A percentile compares a stretch with the other conserved stretches of the same genome.
These are phyloP conservation scores for Megalopta genalis DNA, from an alignment of 1,140 invertebrate genomes.

Conservation along the genomic window DNA sequence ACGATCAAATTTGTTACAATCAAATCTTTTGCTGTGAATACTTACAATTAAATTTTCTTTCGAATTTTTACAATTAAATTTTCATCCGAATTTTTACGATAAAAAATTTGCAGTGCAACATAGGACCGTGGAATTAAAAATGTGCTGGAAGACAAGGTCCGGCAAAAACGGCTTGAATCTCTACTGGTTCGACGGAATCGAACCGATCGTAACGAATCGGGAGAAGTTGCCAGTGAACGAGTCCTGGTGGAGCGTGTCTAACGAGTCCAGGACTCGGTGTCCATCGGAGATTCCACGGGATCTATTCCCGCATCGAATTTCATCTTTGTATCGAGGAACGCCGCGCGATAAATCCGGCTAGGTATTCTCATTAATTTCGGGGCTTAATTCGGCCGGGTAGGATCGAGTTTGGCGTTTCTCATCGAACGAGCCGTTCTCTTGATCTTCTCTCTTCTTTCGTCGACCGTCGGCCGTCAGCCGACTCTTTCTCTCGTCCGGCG, in stretches of 20 bases:
- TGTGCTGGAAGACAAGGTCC: no score
- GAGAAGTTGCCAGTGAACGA: no score
- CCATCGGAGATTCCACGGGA: not conserved
- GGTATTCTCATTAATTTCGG: conserved; percentile 43
- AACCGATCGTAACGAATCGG: no score
- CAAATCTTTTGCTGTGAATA: no score
- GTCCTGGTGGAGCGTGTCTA: not conserved
- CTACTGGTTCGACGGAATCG: no score
- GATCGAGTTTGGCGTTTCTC: conserved; percentile 27
- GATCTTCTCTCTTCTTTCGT: not conserved
- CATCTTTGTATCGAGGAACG: not conserved
- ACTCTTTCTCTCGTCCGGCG: not conserved
- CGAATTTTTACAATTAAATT: no score
- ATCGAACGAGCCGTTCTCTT: conserved; percentile 16
- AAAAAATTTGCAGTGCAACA: no score
- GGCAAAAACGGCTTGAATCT: no score
- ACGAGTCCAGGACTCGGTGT: not conserved
- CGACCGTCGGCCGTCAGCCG: not conserved
- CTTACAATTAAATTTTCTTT: no score
- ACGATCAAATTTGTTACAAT: no score
- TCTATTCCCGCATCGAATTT: not conserved
- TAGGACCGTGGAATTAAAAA: no score
- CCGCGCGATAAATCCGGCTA: conserved; percentile 32
- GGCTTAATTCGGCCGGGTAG: conserved; percentile 31
- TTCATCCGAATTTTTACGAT: no score